A percentile compares a stretch with the other conserved stretches of the same genome.
Evolutionary conservation across 2,797 vertebrate genomes (phyloP).

Genomic region (Furcifer pardalis): DNA sequence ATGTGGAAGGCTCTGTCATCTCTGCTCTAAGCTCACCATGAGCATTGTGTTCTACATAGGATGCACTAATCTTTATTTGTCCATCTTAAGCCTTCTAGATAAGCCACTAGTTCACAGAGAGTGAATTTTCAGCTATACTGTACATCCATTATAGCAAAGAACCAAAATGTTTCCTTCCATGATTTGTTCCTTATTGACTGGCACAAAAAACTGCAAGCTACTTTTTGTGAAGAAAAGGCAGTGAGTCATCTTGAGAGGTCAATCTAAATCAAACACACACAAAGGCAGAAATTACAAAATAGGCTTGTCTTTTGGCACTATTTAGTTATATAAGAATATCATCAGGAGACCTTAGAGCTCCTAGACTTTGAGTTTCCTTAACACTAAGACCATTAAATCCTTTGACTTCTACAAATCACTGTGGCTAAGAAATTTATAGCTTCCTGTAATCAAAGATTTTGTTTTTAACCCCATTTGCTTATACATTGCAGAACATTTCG

Average conservation of each 20-base stretch:
- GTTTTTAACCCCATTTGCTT: too few species aligned
- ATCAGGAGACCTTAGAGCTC: not conserved
- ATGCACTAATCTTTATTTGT: constrained; percentile 68
- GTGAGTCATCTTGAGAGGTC: not conserved
- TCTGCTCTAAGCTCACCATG: constrained; percentile 75
- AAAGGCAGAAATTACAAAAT: not conserved
- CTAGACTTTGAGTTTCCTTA: too few species aligned
- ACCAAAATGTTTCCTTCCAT: constrained; percentile 74
- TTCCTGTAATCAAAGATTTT: too few species aligned
- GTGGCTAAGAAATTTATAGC: too few species aligned
- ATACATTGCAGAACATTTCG: too few species aligned
- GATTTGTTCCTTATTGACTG: not conserved
- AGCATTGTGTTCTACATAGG: constrained; percentile 67
- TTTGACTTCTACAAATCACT: too few species aligned
- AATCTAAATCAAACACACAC: not conserved
- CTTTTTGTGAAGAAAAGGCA: constrained; percentile 74
- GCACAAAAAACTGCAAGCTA: constrained; percentile 68
- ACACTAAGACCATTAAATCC: too few species aligned
- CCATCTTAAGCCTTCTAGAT: constrained; percentile 68
- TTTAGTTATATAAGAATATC: not conserved
- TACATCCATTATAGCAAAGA: constrained; percentile 75
- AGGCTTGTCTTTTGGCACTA: not conserved
- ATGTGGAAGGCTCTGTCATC: constrained; percentile 72
- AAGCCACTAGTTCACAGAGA: constrained; percentile 85
- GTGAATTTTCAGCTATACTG: constrained; percentile 61